phyloP scores from a whole-genome alignment of 2,888 invertebrate genomes.

The Eristalis arbustorum region DNA sequence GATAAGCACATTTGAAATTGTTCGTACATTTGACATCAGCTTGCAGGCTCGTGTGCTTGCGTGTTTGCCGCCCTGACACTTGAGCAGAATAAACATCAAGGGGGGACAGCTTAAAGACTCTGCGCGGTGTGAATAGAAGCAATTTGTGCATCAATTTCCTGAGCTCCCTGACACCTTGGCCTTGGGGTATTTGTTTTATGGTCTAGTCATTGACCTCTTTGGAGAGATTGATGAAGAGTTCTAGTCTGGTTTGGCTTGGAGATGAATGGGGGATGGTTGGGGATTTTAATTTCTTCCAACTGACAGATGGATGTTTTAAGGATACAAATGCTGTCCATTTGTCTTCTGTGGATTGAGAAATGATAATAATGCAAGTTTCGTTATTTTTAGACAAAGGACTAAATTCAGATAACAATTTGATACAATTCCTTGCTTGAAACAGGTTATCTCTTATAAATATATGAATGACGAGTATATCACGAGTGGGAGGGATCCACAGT shows the following conservation, averaged over 20 bases:
- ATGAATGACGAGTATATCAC: no score
- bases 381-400: no score
- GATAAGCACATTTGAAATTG: constrained; percentile 61
- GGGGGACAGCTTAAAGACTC: constrained; percentile 11
- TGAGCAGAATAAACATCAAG: constrained; percentile 18
- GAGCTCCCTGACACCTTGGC: not conserved
- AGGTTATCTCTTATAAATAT: no score
- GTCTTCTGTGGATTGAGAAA: no score
- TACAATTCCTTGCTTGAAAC: no score
- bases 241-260: not conserved
- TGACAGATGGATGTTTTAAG: no score
- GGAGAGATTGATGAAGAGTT: not conserved
- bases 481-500: no score
- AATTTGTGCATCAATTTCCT: constrained; percentile 39
- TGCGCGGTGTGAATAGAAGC: constrained; percentile 6
- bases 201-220: not conserved
- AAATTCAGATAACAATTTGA: no score
- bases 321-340: no score
- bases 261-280: no score
- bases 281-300: no score
- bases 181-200: constrained; percentile 27
- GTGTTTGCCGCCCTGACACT: constrained; percentile 20
- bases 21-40: constrained; percentile 35
- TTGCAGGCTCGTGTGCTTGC: constrained; percentile 4
- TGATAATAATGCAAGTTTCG: no score